phyloP scores from a whole-genome alignment of 2,888 invertebrate species.

The Eupithecia abbreviata region DNA sequence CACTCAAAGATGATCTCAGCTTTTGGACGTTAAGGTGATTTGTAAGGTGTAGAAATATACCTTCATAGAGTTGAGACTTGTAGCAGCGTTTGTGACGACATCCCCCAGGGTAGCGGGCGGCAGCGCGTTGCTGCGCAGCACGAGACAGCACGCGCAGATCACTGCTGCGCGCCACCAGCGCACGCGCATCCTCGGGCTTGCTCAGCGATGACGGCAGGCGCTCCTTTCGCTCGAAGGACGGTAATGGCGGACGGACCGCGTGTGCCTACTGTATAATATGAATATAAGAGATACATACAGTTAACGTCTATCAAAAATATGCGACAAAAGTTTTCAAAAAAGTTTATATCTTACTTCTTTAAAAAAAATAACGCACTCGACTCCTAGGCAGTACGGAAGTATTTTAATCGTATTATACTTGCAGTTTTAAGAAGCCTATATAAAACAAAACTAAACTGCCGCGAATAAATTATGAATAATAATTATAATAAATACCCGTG shows the following conservation, averaged over 20 bases:
- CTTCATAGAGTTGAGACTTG: slow-evolving; percentile 81
- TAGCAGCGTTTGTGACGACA: slow-evolving; percentile 78
- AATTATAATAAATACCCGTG: too few species aligned
- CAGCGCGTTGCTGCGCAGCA: slow-evolving; percentile 65
- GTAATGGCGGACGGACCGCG: not conserved
- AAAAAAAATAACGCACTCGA: too few species aligned
- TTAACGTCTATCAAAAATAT: not conserved
- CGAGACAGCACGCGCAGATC: slow-evolving; percentile 64
- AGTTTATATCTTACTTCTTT: not conserved
- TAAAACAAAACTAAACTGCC: too few species aligned
- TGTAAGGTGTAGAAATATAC: slow-evolving; percentile 36
- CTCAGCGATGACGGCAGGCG: slow-evolving; percentile 30
- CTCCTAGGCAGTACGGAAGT: not conserved
- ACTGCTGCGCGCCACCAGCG: slow-evolving; percentile 66
- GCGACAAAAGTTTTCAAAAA: not conserved
- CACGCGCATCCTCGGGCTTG: slow-evolving; percentile 58
- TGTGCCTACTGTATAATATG: not conserved
- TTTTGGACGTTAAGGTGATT: not conserved
- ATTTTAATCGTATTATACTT: too few species aligned
- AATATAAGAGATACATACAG: not conserved
- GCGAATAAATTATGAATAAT: too few species aligned
- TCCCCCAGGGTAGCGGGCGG: slow-evolving; percentile 80
- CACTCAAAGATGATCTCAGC: not conserved
- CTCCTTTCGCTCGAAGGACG: slow-evolving; percentile 10
- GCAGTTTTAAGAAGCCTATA: too few species aligned